Evolutionary conservation across 2,797 vertebrate species (phyloP).

Genomic region (Nannoperca obscura): DNA sequence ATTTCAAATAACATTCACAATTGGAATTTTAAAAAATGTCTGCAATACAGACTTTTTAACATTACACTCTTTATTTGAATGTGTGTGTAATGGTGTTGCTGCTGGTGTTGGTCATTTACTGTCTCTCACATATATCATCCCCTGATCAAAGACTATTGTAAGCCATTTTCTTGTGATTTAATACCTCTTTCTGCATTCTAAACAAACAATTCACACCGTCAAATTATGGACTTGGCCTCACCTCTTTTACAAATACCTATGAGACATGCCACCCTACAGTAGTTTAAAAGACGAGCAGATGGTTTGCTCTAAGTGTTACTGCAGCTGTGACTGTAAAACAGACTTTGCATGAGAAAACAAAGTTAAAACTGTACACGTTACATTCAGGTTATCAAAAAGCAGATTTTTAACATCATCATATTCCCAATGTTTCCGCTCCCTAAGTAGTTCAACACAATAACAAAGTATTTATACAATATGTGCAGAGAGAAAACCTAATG

Average conservation of each 20-base stretch:
- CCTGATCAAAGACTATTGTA: neutral
- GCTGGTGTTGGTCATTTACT: neutral
- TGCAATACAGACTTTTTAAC: neutral
- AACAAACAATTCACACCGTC: neutral
- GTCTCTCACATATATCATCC: constrained; percentile 11
- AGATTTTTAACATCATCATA: neutral
- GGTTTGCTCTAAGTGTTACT: constrained; percentile 1
- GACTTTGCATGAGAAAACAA: constrained; percentile 1
- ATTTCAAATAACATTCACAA: constrained; percentile 1
- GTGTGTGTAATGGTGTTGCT: neutral
- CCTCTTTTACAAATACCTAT: neutral
- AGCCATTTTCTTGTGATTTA: constrained; percentile 4
- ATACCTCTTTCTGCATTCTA: neutral
- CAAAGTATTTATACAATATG: neutral
- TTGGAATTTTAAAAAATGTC: neutral
- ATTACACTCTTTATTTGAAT: neutral
- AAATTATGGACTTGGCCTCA: too few relatives aligned
- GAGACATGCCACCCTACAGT: neutral
- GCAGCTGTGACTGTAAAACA: neutral
- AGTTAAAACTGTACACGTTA: neutral
- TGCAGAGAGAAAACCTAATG: constrained; percentile 18
- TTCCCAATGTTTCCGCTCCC: neutral
- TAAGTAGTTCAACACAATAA: neutral
- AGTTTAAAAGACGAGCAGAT: constrained; percentile 13
- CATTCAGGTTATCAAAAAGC: neutral